phyloP scores from a whole-genome alignment of 2,888 invertebrate genomes.

The Parnassius smintheus region DNA sequence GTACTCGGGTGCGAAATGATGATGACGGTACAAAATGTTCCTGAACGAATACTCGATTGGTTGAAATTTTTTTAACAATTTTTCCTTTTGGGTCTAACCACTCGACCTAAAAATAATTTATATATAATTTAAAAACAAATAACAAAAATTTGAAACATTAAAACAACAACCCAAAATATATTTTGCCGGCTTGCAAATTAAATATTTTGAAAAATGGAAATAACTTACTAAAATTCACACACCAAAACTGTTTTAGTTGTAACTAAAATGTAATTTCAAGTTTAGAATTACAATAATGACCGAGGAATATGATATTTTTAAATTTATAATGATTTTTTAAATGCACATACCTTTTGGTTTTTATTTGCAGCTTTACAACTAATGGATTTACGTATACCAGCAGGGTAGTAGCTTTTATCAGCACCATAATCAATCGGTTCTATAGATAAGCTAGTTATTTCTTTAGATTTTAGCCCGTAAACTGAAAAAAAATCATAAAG shows the following conservation, averaged over 20 bases:
- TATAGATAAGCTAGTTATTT: constrained; percentile 40
- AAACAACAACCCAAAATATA: too few relatives aligned
- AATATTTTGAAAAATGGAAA: too few relatives aligned
- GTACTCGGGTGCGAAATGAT: constrained; percentile 38
- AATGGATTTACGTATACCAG: constrained; percentile 48
- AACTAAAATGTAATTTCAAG: too few relatives aligned
- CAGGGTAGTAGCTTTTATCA: constrained; percentile 42
- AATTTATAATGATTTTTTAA: too few relatives aligned
- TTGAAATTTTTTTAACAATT: constrained; percentile 42
- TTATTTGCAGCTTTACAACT: constrained; percentile 52
- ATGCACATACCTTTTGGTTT: constrained; percentile 52
- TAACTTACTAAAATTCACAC: too few relatives aligned
- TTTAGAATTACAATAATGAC: too few relatives aligned
- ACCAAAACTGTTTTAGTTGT: too few relatives aligned
- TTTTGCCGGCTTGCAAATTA: too few relatives aligned
- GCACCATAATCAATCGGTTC: constrained; percentile 48
- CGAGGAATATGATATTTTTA: too few relatives aligned
- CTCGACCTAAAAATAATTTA: constrained; percentile 46
- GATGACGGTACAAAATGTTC: constrained; percentile 47
- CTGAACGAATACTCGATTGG: constrained; percentile 51
- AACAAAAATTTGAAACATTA: too few relatives aligned
- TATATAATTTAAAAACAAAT: too few relatives aligned
- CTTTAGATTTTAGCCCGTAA: constrained; percentile 28
- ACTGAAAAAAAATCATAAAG: constrained; percentile 9
- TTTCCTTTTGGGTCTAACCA: constrained; percentile 58